Evolutionary conservation across 1,140 invertebrate species (phyloP).

Genomic region (Bombus superbus): DNA sequence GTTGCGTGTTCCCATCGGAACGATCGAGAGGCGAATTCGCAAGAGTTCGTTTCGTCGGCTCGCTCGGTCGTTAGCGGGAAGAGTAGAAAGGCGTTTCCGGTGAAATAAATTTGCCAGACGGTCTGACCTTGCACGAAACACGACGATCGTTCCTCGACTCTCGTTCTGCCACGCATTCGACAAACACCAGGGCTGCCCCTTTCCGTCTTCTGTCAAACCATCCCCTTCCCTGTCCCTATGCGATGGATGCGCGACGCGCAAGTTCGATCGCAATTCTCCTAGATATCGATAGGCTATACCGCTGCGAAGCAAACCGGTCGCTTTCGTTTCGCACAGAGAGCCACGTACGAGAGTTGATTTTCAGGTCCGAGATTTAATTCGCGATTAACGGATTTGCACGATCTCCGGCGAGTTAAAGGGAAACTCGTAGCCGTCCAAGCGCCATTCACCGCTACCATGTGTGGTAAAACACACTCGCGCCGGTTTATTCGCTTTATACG

Average conservation of each 20-base stretch:
- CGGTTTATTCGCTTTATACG: conserved; percentile 42
- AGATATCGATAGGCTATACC: neutral
- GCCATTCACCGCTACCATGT: conserved; percentile 37
- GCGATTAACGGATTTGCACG: conserved; percentile 40
- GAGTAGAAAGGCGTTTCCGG: conserved; percentile 65
- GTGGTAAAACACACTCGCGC: conserved; percentile 14
- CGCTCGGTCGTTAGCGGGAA: conserved; percentile 48
- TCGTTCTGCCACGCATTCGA: neutral
- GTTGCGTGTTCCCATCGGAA: conserved; percentile 58
- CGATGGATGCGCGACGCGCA: neutral
- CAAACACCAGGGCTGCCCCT: neutral
- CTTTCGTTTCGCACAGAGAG: neutral
- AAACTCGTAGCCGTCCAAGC: conserved; percentile 19
- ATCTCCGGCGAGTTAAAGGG: conserved; percentile 10
- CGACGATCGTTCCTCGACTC: conserved; percentile 28
- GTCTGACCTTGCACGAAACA: conserved; percentile 55
- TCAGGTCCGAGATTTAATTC: conserved; percentile 29
- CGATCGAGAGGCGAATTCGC: conserved; percentile 56
- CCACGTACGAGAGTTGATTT: neutral
- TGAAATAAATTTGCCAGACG: conserved; percentile 57
- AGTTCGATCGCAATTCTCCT: neutral
- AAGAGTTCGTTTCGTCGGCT: conserved; percentile 43
- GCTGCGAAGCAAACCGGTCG: neutral
- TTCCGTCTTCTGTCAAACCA: neutral
- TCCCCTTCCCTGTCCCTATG: neutral